Base-by-base conservation (phyloP, 1,140 invertebrate species). In the Lepidostoma basale region DNA sequence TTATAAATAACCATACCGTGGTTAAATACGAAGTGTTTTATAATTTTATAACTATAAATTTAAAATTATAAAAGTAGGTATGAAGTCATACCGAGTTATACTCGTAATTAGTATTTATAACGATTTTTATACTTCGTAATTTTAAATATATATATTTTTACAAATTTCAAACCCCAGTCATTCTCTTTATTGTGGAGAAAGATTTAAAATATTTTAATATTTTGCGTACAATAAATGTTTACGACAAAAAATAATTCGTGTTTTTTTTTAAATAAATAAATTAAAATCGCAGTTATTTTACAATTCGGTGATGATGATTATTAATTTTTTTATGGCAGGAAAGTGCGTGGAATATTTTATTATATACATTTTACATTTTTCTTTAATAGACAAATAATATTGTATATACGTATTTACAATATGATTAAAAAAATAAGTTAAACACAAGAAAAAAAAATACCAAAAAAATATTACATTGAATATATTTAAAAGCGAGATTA, bases 141-240 rank as follows among this genome's bases (percentile, higher is more conserved):
- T 26, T 23, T 52, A 30, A 14, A 28, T 52, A 28, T 28, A 36
- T 36, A n/a, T 12, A 28, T 52, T 28, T 52, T 52, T 52, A 52
- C 47, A 52, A 28, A 28, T 52, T 26, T 52, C 16, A 47, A 47
- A 47, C 25, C 30, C 23, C 47, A 52, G 47, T 52, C 47, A 52
- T 52, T 52, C 25, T 26, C 47, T 28, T 14, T 16, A 9, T 52
- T 16, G 26, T 52, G n/a, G 25, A 28, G 47, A 52, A 52, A 52
- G 10, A 26, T 16, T 30, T 52, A 52, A 28, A 52, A 52, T 18
- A 52, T 14, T n/a, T 3, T 2, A 36, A 6, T 36, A 36, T 36
- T 36, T 36, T 52, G 30, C 30, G 26, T 28, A 52, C 47, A 52
- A 52, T 10, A 52, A 52, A 26, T 30, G 25, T 3, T 36, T 36